These are phyloP conservation scores for Anguilla pacifica DNA, from an alignment of 2,797 vertebrate species.

Conservation along the genomic window DNA sequence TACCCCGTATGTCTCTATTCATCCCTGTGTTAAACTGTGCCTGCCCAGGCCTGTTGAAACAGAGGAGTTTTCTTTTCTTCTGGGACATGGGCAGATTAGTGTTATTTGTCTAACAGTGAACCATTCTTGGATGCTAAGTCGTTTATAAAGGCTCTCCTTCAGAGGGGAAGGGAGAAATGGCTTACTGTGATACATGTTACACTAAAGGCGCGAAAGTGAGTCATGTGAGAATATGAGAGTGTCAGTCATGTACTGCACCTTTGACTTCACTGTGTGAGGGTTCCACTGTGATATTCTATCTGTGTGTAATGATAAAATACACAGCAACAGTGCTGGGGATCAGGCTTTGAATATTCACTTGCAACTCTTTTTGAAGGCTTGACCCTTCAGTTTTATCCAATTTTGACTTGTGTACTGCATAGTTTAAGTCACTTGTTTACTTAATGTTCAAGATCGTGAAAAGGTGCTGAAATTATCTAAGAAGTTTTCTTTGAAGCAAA, in stretches of 20 bases:
- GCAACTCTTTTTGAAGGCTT: not conserved
- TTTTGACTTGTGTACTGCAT: not conserved
- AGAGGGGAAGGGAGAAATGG: not conserved
- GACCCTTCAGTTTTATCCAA: not conserved
- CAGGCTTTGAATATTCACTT: not conserved
- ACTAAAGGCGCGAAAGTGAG: not conserved
- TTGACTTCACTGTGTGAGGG: not conserved
- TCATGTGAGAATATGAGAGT: not conserved
- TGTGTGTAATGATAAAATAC: not conserved
- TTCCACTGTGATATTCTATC: not conserved
- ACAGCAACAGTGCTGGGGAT: not conserved
- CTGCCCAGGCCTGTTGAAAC: conserved; percentile 4
- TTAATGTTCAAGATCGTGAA: not conserved
- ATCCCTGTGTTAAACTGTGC: not conserved
- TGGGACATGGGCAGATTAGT: conserved; percentile 28
- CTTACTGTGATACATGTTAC: conserved; percentile 20
- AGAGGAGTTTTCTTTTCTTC: not conserved
- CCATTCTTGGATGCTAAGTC: conserved; percentile 27
- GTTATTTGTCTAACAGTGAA: conserved; percentile 38
- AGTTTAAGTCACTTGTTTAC: not conserved
- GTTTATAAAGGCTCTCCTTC: conserved; percentile 17
- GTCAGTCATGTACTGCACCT: not conserved
- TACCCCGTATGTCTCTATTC: not conserved
- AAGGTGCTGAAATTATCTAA: not conserved
- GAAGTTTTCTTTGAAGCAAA: not conserved